Evolutionary conservation across 2,797 vertebrate genomes (phyloP), one percentile per base, ranked within the genome.

Genomic region (Sebastes aleutianus): DNA sequence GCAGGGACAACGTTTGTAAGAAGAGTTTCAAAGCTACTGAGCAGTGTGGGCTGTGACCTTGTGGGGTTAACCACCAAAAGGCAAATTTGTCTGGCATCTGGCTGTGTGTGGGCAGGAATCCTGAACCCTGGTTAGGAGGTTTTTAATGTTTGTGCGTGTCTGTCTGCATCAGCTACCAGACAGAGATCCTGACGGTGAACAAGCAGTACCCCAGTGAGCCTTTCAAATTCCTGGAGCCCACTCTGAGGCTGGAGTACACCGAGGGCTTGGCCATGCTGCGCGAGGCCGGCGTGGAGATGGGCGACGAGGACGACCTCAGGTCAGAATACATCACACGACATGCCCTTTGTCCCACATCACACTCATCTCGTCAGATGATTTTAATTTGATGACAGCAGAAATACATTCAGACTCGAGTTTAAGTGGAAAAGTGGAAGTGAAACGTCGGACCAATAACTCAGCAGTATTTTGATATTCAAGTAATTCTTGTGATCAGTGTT

Each of bases 181-280:
- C 97, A 6, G 99, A 99, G 95, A 99, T 99, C 92, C 97, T 98
- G 94, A 98, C 85, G 0, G 97, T 99, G 88, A 96, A 94, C 92
- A 99, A 96, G 88, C 99, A 99, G 93, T 99, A 95, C 83, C 97
- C 98, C 0, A 97, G 97, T 63, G 99, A 99, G 86, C 97, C 98
- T 1, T 99, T 99, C 93, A 99, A 97, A 87, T 99, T 99, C 93
- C 94, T 99, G 95, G 99, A 99, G 92, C 99, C 99, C 67, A 99
- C 98, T 5, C 95, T 99, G 89, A 96, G 97, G 86, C 93, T 99
- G 90, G 98, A 99, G 82, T 99, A 96, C 90, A 90, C 88, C 2
- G 98, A 99, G 93, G 98, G 83, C 3, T 79, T 99, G 85, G 97
- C 98, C 88, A 98, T 99, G 97, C 97, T 99, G 62, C 95, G 72